Base-by-base conservation (phyloP, 2,113 vertebrate genomes). In the Labrus mixtus region DNA sequence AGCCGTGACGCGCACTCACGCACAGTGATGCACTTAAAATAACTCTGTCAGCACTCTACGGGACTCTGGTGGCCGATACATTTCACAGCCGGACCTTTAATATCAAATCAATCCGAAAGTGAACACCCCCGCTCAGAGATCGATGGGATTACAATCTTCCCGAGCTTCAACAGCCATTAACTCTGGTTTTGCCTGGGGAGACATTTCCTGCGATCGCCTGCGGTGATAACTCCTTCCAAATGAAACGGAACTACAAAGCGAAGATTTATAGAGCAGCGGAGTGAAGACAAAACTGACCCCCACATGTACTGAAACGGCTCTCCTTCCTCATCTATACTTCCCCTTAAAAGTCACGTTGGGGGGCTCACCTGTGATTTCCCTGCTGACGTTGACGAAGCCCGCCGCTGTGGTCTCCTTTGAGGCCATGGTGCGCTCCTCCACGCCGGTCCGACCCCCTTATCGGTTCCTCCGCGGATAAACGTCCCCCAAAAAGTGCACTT, bases 311-410 rank as follows among this genome's bases (percentile, higher is more conserved):
- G 0, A 66, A 17, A n/a, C 46, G 60, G 6, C 1, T 33, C 51
- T 41, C 8, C 23, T 6, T 41, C 11, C 56, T 22, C 36, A 4
- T 36, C 22, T 12, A 6, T 60, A 61, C 72, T 73, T 69, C 12
- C 10, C 7, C 23, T 50, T 48, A 33, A 79, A 87, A 85, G 57
- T 74, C 76, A 1, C 0, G 45, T 3, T 39, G 17, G 59, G 59
- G 25, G 29, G 84, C 84, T 91, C 83, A 94, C 94, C 94, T 93
- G 94, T 93, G 79, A 94, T 92, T 57, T 95, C 94, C 45, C 91
- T 90, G 89, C 90, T 91, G 81, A 95, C 92, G 85, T 61, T 87
- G 54, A 75, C 75, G 71, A 93, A 94, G 48, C 88, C 87, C 62
- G 87, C 61, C 17, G 90, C 68, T 10, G 83, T 56, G 76, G 22